Evolutionary conservation across 2,888 invertebrate species (phyloP).

Genomic region (Caradrina kadenii): DNA sequence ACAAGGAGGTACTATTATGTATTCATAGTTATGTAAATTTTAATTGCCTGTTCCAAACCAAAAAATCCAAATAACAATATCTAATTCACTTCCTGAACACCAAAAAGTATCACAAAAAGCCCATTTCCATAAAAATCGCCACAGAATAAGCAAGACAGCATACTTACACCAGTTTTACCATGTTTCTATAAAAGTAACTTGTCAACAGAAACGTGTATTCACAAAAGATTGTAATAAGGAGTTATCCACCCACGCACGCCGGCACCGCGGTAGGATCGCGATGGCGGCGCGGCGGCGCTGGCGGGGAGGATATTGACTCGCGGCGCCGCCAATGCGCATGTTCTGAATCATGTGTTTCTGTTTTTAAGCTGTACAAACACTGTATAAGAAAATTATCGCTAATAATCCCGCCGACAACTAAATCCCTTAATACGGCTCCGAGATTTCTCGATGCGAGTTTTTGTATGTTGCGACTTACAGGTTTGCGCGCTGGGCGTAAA

Average conservation of each 20-base stretch:
- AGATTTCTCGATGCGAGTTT: constrained; percentile 42
- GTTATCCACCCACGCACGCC: constrained; percentile 71
- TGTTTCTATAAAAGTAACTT: constrained; percentile 46
- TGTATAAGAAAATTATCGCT: constrained; percentile 72
- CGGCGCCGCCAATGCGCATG: constrained; percentile 87
- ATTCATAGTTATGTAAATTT: constrained; percentile 11
- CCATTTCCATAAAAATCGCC: constrained; percentile 24
- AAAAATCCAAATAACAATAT: constrained; percentile 11
- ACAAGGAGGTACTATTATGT: constrained; percentile 1
- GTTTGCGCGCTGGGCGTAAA: constrained; percentile 59
- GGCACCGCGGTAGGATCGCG: constrained; percentile 78
- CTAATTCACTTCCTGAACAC: constrained; percentile 26
- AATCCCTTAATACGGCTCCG: constrained; percentile 55
- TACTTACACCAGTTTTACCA: constrained; percentile 51
- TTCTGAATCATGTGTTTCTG: constrained; percentile 88
- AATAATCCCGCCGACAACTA: constrained; percentile 70
- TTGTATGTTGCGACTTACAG: constrained; percentile 44
- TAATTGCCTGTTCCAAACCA: constrained; percentile 7
- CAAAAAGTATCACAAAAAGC: constrained; percentile 3
- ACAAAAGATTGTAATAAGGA: constrained; percentile 65
- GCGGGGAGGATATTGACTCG: constrained; percentile 90
- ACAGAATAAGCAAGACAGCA: constrained; percentile 41
- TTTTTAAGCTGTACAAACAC: constrained; percentile 82
- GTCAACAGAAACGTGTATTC: constrained; percentile 47
- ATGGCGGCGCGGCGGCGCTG: constrained; percentile 87